Evolutionary conservation across 2,797 vertebrate species (phyloP).

Genomic region (Poeciliopsis paucimaculata): DNA sequence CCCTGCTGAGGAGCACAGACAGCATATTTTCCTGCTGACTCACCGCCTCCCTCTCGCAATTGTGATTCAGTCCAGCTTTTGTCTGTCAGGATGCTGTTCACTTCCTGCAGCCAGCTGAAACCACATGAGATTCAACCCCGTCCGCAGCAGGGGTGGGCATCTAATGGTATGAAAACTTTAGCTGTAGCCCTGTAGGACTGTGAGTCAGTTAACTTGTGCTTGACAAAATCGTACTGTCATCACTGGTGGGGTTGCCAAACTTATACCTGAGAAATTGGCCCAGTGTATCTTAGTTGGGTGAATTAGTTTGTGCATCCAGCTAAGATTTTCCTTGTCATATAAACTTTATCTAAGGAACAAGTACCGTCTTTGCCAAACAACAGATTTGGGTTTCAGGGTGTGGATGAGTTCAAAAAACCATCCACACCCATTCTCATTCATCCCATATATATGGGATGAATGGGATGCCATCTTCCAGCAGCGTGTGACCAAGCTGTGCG

Average conservation of each 20-base stretch:
- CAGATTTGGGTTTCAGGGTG: neutral
- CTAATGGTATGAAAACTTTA: constrained; percentile 40
- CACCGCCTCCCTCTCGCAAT: constrained; percentile 23
- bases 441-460: too few relatives aligned
- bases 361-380: neutral
- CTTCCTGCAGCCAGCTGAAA: constrained; percentile 47
- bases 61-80: constrained; percentile 55
- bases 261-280: neutral
- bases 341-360: neutral
- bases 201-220: neutral
- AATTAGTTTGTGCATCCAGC: neutral
- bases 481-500: neutral
- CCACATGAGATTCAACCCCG: constrained; percentile 35
- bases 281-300: neutral
- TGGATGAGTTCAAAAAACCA: neutral
- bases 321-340: neutral
- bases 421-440: too few relatives aligned
- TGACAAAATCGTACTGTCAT: neutral
- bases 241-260: neutral
- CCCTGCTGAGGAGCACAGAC: constrained; percentile 32
- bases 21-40: constrained; percentile 44
- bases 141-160: constrained; percentile 46
- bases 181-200: neutral
- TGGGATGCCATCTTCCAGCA: neutral
- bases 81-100: constrained; percentile 42